Evolutionary conservation across 2,797 vertebrate genomes (phyloP).

Genomic region (Pipistrellus kuhlii): DNA sequence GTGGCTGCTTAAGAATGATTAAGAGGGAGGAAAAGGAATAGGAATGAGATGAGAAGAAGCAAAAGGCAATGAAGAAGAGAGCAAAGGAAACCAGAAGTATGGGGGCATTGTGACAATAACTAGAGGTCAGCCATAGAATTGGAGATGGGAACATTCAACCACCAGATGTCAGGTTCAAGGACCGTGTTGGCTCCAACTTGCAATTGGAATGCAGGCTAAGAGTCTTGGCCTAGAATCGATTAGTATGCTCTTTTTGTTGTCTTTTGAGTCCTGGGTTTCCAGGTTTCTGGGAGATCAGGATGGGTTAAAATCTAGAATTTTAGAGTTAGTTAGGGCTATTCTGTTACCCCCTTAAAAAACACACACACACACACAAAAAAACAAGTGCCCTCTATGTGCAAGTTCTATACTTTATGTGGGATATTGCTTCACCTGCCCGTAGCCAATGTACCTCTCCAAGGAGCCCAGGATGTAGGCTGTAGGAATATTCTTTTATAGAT

Average conservation of each 20-base stretch:
- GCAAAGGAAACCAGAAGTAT: background rate
- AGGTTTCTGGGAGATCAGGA: background rate
- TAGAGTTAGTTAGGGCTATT: background rate
- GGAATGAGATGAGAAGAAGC: background rate
- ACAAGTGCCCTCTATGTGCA: background rate
- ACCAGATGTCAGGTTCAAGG: background rate
- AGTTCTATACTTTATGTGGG: background rate
- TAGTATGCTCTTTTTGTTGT: background rate
- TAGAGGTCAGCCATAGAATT: background rate
- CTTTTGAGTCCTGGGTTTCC: background rate
- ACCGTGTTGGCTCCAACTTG: background rate
- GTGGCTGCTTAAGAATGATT: background rate
- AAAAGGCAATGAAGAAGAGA: too few species aligned
- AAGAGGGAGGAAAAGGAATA: background rate
- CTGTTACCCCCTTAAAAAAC: background rate
- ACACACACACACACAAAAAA: background rate
- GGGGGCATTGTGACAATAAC: too few species aligned
- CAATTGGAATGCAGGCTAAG: background rate
- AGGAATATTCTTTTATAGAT: background rate
- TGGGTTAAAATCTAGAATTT: slow-evolving; percentile 13
- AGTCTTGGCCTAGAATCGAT: background rate
- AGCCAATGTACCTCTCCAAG: background rate
- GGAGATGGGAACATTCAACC: background rate
- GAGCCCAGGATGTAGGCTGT: background rate
- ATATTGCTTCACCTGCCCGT: background rate